Evolutionary conservation across 2,888 invertebrate genomes (phyloP).

Genomic region (Antheraea assamensis): DNA sequence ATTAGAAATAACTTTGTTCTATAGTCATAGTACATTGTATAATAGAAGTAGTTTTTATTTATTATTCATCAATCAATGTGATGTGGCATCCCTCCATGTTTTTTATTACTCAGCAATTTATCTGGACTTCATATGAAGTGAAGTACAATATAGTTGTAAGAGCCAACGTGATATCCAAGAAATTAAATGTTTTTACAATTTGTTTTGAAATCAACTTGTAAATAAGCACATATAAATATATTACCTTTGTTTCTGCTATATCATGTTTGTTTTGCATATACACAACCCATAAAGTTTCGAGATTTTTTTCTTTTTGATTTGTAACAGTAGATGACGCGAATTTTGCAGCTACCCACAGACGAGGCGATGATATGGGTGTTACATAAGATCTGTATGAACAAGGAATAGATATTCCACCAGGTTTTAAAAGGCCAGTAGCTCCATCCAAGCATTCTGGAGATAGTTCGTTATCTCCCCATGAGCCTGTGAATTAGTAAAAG

Average conservation of each 20-base stretch:
- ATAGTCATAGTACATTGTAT: no score
- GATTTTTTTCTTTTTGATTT: constrained; percentile 62
- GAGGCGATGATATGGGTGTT: constrained; percentile 95
- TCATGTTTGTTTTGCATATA: constrained; percentile 93
- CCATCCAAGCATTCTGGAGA: constrained; percentile 99
- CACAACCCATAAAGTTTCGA: constrained; percentile 96
- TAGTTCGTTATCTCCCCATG: constrained; percentile 99
- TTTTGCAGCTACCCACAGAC: constrained; percentile 90
- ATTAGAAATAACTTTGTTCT: no score
- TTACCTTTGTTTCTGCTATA: constrained; percentile 86
- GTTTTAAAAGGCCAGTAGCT: constrained; percentile 92
- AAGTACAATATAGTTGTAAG: background rate
- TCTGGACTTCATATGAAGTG: background rate
- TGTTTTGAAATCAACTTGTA: background rate
- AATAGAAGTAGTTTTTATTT: no score
- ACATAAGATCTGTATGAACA: constrained; percentile 92
- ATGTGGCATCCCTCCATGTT: background rate
- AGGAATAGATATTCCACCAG: constrained; percentile 96
- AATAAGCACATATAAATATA: background rate
- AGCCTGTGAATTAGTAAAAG: constrained; percentile 72
- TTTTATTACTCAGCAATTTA: background rate
- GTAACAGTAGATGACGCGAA: constrained; percentile 47
- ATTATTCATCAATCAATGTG: background rate
- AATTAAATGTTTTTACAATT: background rate
- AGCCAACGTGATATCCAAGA: background rate